Evolutionary conservation across 2,888 invertebrate species (phyloP), one percentile per base, ranked within the genome.

Genomic region (Pterostichus niger): DNA sequence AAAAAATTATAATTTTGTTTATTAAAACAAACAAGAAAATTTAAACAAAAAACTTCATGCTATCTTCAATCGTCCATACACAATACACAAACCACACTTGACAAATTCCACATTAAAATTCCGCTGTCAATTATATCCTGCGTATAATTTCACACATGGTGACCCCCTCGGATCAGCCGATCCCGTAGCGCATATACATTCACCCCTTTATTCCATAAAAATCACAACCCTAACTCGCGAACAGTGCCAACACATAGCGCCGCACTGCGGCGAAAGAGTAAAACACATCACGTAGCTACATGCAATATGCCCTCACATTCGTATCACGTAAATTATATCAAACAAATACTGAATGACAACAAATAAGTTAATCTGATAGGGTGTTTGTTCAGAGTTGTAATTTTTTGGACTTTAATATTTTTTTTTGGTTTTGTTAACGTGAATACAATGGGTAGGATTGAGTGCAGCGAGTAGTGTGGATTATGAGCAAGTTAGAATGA

Each of bases 311-410:
- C 49, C 49, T 49, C n/a, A 10, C 1, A n/a, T 64, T 64, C 64
- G n/a, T 13, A 64, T 64, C 64, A 64, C 64, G 64, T 64, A 64
- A 64, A 64, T 64, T 64, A 35, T 64, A 64, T 64, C 64, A 64
- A 35, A 64, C 64, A 33, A 64, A 64, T 64, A 6, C 64, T 64
- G 64, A 64, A 64, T 35, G 64, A 64, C 64, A 35, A 35, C 64
- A 64, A 35, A 64, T 35, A 35, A 64, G n/a, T 64, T 64, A 64
- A 64, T 64, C 64, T 13, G 24, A 59, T 59, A 31, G 31, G 31
- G 31, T 31, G 59, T 59, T 15, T 24, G 24, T 24, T 24, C 15
- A 1, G 24, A 17, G 24, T 59, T 59, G 10, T 59, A 31, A 6
- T 59, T 59, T 59, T 31, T 64, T 33, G n/a, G n/a, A 35, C 6